Base-by-base conservation (phyloP, 2,797 vertebrate species). In the Syngnathus rostellatus region DNA sequence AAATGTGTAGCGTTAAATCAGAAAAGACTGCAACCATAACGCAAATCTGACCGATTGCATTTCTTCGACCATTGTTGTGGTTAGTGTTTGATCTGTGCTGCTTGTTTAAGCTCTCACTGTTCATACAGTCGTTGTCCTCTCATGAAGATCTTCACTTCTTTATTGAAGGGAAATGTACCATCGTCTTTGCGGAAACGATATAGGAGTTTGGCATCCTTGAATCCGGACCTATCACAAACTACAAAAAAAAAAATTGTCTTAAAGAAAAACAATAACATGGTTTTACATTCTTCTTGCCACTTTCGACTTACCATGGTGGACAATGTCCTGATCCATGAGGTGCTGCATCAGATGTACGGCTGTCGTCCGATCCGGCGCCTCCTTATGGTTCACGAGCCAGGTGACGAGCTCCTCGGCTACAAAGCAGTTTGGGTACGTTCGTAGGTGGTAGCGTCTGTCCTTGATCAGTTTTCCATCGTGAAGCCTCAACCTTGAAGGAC, bases 131-230 rank as follows among this genome's bases (percentile, higher is more conserved):
- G 87, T 80, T 95, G 93, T 60, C 93, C 93, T 63, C 92, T 71
- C 81, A 92, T 70, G 78, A 94, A 94, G 74, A 94, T 86, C 79
- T 94, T 95, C 76, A 94, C 89, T 2, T 94, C 92, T 48, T 84
- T 90, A 7, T 85, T 93, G 67, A 93, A 93, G 0, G 91, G 91
- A 80, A 94, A 93, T 11, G 94, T 96, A 12, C 93, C 94, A 0
- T 96, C 94, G 0, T 96, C 94, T 75, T 93, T 92, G 58, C 93
- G 90, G 80, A 96, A 96, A 68, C 94, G 92, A 67, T 96, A 96
- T 23, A 95, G 87, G 65, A 93, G 86, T 77, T 94, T 94, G 72
- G 91, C 92, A 2, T 96, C 94, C 82, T 94, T 94, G 84, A 94
- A 93, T 10, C 89, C 76, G 0, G 81, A 77, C 78, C 90, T 92